Evolutionary conservation across 1,140 invertebrate genomes (phyloP), one percentile per base, ranked within the genome.

Genomic region (Zaprionus ornatus): DNA sequence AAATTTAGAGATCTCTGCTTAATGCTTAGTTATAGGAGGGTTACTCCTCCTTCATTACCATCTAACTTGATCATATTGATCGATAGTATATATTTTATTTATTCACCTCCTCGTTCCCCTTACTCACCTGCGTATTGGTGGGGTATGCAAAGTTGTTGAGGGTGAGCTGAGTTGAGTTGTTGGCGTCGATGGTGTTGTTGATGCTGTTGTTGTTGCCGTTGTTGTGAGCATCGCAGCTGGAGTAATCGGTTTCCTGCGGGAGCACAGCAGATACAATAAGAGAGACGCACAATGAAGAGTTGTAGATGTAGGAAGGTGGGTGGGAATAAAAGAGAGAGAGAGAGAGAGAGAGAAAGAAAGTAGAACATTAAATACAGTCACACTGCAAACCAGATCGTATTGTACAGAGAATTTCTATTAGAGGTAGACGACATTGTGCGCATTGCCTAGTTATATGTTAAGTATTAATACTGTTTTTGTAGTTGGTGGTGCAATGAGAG

Each of bases 71-170:
- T 15, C 35, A 4, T 37, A 4, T 15, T 37, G 3, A 37, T 15
- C 12, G 29, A 6, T 9, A 10, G 29, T 32, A 32, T 1, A 32
- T 6, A 32, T 32, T 32, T 7, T 13, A 37, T 13, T 13, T 3
- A 40, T 23, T n/a, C 0, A 27, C 7, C 1, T 9, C 52, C 10
- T 63, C 29, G 10, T 23, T 19, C 4, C 35, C 52, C 5, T 12
- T 56, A 91, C 82, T 77, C 21, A 91, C 88, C 88, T 91, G 79
- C 90, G 88, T 42, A 91, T 85, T 72, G 90, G 90, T 83, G 90
- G 91, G 67, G 75, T 85, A n/a, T 77, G 85, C 78, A 74, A 79
- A 63, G 73, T 77, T 25, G 83, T 82, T 64, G 80, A 88, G 42
- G 90, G 84, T 67, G 90, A 90, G 48, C 76, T 86, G 32, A 73